phyloP scores from a whole-genome alignment of 2,797 vertebrate species.

The Takifugu ocellatus region DNA sequence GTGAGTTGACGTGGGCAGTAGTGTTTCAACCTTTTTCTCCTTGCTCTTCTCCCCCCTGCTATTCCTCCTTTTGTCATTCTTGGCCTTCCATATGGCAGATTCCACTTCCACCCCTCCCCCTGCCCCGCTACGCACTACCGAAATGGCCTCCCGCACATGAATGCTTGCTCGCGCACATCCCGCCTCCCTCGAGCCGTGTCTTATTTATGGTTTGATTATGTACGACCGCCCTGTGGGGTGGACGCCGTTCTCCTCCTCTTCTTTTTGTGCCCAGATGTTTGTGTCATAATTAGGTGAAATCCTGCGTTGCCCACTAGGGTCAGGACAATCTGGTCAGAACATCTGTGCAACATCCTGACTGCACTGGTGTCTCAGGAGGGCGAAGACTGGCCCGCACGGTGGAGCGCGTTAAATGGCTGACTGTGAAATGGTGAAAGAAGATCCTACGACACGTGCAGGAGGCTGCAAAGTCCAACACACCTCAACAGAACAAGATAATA shows the following conservation, averaged over 20 bases:
- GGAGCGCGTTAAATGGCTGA: slow-evolving; percentile 20
- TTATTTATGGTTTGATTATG: slow-evolving; percentile 66
- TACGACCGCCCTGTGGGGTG: slow-evolving; percentile 46
- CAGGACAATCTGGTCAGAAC: slow-evolving; percentile 14
- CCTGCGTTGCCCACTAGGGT: slow-evolving; percentile 46
- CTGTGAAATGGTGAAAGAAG: slow-evolving; percentile 2
- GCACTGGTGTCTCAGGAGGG: slow-evolving; percentile 11
- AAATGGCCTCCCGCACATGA: slow-evolving; percentile 57
- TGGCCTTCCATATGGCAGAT: slow-evolving; percentile 64
- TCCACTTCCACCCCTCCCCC: slow-evolving; percentile 54
- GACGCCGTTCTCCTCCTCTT: slow-evolving; percentile 31
- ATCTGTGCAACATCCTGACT: slow-evolving; percentile 27
- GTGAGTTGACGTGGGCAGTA: slow-evolving; percentile 60
- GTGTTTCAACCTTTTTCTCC: slow-evolving; percentile 51
- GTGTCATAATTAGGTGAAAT: slow-evolving; percentile 43
- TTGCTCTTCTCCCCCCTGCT: slow-evolving; percentile 40
- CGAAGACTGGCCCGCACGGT: slow-evolving; percentile 15
- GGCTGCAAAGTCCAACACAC: slow-evolving; percentile 23
- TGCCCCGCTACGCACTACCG: slow-evolving; percentile 52
- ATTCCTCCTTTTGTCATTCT: slow-evolving; percentile 53
- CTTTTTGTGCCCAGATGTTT: slow-evolving; percentile 53
- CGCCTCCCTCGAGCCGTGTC: slow-evolving; percentile 51
- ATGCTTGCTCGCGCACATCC: slow-evolving; percentile 61
- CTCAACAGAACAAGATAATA: slow-evolving; percentile 53
- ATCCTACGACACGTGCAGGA: slow-evolving; percentile 30